These are phyloP conservation scores for Proctacanthus coquilletti DNA, from an alignment of 1,140 invertebrate genomes.

Conservation along the genomic window DNA sequence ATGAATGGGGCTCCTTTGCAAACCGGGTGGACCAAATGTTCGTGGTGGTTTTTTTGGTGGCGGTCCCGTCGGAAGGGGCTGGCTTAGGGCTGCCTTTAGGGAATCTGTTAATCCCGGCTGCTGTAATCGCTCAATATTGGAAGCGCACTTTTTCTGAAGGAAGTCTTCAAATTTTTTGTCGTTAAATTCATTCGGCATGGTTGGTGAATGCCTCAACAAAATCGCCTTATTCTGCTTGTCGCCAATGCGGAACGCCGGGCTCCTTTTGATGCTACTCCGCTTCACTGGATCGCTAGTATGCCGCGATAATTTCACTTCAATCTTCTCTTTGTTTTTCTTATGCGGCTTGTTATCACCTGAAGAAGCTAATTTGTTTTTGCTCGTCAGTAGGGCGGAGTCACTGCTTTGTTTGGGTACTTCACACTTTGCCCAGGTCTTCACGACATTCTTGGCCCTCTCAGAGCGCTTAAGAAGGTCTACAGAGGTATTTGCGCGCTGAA, in stretches of 20 bases:
- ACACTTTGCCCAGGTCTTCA: not conserved
- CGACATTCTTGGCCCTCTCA: not conserved
- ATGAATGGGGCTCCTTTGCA: conserved; percentile 1
- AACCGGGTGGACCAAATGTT: conserved; percentile 36
- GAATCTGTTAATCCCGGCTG: conserved; percentile 33
- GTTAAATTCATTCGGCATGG: conserved; percentile 9
- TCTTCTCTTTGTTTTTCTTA: not conserved
- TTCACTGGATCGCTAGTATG: conserved; percentile 40
- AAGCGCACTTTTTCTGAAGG: conserved; percentile 13
- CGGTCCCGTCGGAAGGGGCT: conserved; percentile 45
- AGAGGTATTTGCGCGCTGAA: conserved; percentile 3
- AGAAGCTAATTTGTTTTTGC: not conserved
- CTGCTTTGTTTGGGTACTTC: not conserved
- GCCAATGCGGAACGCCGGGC: conserved; percentile 43
- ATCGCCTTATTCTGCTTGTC: conserved; percentile 25
- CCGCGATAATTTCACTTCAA: conserved; percentile 23
- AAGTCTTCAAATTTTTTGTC: conserved; percentile 15
- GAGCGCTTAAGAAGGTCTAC: not conserved
- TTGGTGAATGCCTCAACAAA: conserved; percentile 3
- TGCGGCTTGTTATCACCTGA: no score
- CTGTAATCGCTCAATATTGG: conserved; percentile 11
- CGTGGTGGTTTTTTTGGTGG: conserved; percentile 56
- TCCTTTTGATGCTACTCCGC: conserved; percentile 38
- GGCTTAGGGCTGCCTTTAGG: conserved; percentile 41
- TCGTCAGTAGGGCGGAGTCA: not conserved